Base-by-base conservation (phyloP, 2,113 vertebrate species). In the Silurus meridionalis region DNA sequence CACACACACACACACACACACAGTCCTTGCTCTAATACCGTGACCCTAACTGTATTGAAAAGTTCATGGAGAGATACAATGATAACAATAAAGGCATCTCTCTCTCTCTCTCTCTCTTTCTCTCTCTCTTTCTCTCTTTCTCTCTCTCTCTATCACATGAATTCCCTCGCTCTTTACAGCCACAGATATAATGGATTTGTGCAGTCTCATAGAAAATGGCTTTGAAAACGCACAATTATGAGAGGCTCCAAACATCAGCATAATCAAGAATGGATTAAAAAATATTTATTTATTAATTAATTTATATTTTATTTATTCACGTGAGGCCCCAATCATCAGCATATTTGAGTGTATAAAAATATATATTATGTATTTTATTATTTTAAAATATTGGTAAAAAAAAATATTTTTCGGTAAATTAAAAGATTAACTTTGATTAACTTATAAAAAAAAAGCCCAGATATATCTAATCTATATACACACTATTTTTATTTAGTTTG, bases 161-260 rank as follows among this genome's bases (percentile, higher is more conserved):
- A 99, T 98, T 96, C 97, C 94, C 94, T 96, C 96, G 95, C 95
- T 97, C 96, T 97, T 95, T 95, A 96, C 91, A 96, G 95, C 95
- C 92, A 92, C 95, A 95, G 90, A 95, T 95, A 93, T 98, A 99
- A 99, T 99, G 97, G 97, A 97, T 98, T 98, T 98, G 97, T 98
- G 97, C 97, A 98, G 96, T 97, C 96, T 99, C 97, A 99, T 96
- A 99, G 97, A 99, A 99, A 99, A 98, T 98, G 96, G 96, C 96
- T 99, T 98, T 97, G 96, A 95, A 95, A 96, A 95, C 94, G 95
- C 94, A 97, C 97, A 98, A 98, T 98, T 97, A 98, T 93, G 95
- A 95, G 89, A 96, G 95, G 94, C 95, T 95, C 96, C 94, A 96
- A 94, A 94, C 93, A 91, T 94, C 94, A 93, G 91, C 91, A 93